Evolutionary conservation across 2,797 vertebrate genomes (phyloP).

Genomic region (Anableps anableps): DNA sequence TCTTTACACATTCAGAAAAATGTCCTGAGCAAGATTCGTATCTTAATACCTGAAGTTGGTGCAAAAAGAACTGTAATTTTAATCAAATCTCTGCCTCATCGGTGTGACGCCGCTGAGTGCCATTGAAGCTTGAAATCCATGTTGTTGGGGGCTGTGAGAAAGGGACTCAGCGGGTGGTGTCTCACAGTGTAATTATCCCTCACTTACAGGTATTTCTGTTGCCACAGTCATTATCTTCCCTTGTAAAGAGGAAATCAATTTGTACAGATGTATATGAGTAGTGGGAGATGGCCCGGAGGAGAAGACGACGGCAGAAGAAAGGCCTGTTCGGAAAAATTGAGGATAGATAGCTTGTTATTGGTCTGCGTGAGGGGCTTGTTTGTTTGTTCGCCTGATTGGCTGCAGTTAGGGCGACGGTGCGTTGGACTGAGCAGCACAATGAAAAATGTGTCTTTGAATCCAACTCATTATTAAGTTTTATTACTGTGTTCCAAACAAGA

Average conservation of each 20-base stretch:
- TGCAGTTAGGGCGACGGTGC: slow-evolving; percentile 55
- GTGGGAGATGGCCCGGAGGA: slow-evolving; percentile 73
- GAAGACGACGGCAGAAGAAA: slow-evolving; percentile 59
- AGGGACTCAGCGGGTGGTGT: slow-evolving; percentile 87
- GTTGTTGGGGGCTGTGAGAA: slow-evolving; percentile 86
- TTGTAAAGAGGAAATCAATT: slow-evolving; percentile 86
- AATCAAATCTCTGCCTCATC: slow-evolving; percentile 92
- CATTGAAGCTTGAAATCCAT: slow-evolving; percentile 94
- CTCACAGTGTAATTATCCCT: slow-evolving; percentile 89
- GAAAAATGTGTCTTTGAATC: slow-evolving; percentile 59
- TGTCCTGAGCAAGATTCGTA: slow-evolving; percentile 86
- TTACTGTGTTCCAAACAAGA: slow-evolving; percentile 62
- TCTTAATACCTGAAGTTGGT: slow-evolving; percentile 95
- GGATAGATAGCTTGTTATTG: slow-evolving; percentile 68
- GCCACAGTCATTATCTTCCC: slow-evolving; percentile 85
- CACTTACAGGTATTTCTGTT: slow-evolving; percentile 95
- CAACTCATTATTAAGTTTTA: slow-evolving; percentile 83
- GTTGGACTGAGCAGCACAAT: slow-evolving; percentile 52
- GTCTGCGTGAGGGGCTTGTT: slow-evolving; percentile 64
- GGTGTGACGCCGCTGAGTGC: slow-evolving; percentile 83
- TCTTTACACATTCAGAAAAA: slow-evolving; percentile 78
- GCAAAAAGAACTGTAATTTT: slow-evolving; percentile 96
- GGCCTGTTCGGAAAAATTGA: slow-evolving; percentile 71
- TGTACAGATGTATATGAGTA: slow-evolving; percentile 83
- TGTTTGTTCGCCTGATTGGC: slow-evolving; percentile 71